These are phyloP conservation scores for Ceratosolen solmsi DNA, from an alignment of 1,140 invertebrate genomes.

Conservation along the genomic window DNA sequence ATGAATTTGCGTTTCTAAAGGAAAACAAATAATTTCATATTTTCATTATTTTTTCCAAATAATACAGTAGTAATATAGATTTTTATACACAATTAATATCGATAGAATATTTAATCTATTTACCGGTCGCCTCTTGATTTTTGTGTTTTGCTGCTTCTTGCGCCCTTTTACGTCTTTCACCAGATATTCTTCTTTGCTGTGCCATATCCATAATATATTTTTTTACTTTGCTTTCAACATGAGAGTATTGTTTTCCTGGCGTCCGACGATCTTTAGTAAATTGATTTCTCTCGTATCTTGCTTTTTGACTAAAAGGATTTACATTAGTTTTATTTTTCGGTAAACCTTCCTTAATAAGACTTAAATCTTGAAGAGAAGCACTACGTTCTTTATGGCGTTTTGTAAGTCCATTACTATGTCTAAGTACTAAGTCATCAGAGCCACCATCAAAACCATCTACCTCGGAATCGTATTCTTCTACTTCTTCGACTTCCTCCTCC, in stretches of 20 bases:
- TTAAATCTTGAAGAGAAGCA: conserved; percentile 67
- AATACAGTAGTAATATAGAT: no score
- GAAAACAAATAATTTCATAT: conserved; percentile 30
- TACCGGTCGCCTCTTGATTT: conserved; percentile 52
- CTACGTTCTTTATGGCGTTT: conserved; percentile 63
- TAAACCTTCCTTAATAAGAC: conserved; percentile 22
- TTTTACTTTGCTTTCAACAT: conserved; percentile 68
- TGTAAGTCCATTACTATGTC: conserved; percentile 58
- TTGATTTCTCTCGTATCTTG: conserved; percentile 43
- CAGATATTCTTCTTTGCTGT: conserved; percentile 56
- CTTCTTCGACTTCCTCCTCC: conserved; percentile 58
- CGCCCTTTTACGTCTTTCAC: conserved; percentile 56
- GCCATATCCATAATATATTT: conserved; percentile 65
- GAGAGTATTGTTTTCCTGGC: conserved; percentile 55
- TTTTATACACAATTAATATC: conserved; percentile 26
- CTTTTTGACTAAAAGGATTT: conserved; percentile 47
- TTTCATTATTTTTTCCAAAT: not conserved
- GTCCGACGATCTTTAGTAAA: not conserved
- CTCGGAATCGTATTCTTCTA: conserved; percentile 58
- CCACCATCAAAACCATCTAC: conserved; percentile 59
- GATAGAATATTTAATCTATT: conserved; percentile 8
- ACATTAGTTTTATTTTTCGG: conserved; percentile 34
- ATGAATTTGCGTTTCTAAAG: conserved; percentile 40
- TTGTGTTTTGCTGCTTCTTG: conserved; percentile 51
- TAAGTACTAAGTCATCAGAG: conserved; percentile 64